These are phyloP conservation scores for Drosophila monieri DNA, from an alignment of 2,888 invertebrate species.

Conservation along the genomic window DNA sequence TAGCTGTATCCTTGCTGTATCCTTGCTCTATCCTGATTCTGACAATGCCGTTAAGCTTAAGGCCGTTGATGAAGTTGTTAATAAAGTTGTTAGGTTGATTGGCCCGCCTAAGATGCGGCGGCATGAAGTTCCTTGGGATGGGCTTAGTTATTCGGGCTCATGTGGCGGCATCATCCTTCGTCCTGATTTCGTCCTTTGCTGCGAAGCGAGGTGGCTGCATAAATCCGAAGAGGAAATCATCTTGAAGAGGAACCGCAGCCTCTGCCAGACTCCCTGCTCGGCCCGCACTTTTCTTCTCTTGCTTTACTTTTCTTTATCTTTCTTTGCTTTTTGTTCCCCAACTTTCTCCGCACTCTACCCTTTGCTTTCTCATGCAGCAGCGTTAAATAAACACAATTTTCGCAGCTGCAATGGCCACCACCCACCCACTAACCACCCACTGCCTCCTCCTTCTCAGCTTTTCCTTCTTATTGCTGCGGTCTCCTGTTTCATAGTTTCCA, in stretches of 20 bases:
- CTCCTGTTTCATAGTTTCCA: slow-evolving; percentile 64
- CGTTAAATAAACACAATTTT: slow-evolving; percentile 70
- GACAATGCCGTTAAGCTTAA: slow-evolving; percentile 1
- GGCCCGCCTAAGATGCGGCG: slow-evolving; percentile 42
- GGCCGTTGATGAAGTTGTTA: slow-evolving; percentile 55
- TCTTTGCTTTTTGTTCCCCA: background rate
- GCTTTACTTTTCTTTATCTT: background rate
- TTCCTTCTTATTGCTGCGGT: slow-evolving; percentile 42
- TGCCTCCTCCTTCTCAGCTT: background rate
- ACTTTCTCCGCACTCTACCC: background rate
- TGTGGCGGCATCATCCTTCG: slow-evolving; percentile 20
- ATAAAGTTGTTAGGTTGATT: slow-evolving; percentile 78
- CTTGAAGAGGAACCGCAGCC: slow-evolving; percentile 35
- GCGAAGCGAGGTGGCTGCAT: slow-evolving; percentile 31
- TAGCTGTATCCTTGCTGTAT: slow-evolving; percentile 19
- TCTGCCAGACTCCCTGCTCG: slow-evolving; percentile 10
- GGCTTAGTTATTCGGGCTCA: slow-evolving; percentile 41
- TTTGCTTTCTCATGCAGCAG: slow-evolving; percentile 40
- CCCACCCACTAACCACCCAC: slow-evolving; percentile 2
- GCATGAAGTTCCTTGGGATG: slow-evolving; percentile 34
- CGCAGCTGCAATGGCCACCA: slow-evolving; percentile 33
- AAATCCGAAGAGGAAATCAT: slow-evolving; percentile 35
- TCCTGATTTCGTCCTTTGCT: too few species aligned
- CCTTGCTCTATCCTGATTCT: slow-evolving; percentile 11
- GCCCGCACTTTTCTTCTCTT: slow-evolving; percentile 17